Base-by-base conservation (phyloP, 1,140 invertebrate genomes). In the Anastrepha obliqua region DNA sequence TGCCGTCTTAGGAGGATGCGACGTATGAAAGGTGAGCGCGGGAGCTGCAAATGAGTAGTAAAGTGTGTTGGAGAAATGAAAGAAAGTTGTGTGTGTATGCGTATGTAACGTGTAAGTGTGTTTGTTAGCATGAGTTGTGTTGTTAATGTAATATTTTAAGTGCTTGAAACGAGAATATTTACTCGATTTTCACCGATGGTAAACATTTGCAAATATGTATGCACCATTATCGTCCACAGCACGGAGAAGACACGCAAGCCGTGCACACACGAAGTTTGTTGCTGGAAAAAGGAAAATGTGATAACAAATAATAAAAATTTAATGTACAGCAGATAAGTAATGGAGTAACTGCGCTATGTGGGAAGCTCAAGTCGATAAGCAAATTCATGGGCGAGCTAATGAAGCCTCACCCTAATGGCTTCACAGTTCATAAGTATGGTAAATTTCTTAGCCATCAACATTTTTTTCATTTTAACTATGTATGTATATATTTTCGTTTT, bases 201-300 rank as follows among this genome's bases (percentile, higher is more conserved):
- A 93, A 97, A 97, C 62, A 97, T 95, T 90, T 97, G 96, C 20
- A 97, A 94, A 93, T 97, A 98, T 0, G 97, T 97, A 92, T 99
- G 98, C 5, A 98, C 98, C 95, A 98, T 95, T 88, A 98, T 97
- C n/a, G 98, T 97, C 98, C 98, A 98, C 1, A 96, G 94, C 87
- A 98, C 95, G 9, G 97, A 97, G 88, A 98, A 94, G 67, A 98
- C 97, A 78, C 97, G 94, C 64, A 98, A 94, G 2, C 97, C 97
- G 90, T 98, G 97, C n/a, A 98, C 94, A 90, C 96, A 97, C 74
- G 95, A 95, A 2, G 97, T 95, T 44, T 95, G 96, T 58, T 96
- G 95, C 89, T 96, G 42, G 17, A 86, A 17, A 88, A 88, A 39
- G 55, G 42, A n/a, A 87, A 42, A 39, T 7, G 59, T 11, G 67